A percentile compares a stretch with the other conserved stretches of the same genome.
Evolutionary conservation across 2,888 invertebrate genomes (phyloP).

Genomic region (Graphium colonna): DNA sequence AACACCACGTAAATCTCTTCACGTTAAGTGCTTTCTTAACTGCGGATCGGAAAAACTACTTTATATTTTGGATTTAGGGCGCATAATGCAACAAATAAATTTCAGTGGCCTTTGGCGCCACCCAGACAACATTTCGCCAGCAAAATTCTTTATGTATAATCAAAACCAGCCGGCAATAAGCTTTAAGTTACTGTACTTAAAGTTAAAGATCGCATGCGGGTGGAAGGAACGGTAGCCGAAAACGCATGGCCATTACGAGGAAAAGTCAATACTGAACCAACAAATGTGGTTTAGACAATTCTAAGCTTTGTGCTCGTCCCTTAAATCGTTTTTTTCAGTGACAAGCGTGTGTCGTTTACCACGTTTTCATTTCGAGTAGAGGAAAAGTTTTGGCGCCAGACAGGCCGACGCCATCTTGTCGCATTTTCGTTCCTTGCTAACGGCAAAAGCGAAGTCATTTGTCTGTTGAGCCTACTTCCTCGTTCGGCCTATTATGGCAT

Average conservation of each 20-base stretch:
- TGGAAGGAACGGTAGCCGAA: conserved; percentile 26
- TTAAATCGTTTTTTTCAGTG: conserved; percentile 23
- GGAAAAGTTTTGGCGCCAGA: conserved; percentile 60
- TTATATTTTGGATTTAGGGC: conserved; percentile 17
- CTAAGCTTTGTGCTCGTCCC: conserved; percentile 8
- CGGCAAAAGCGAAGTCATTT: conserved; percentile 49
- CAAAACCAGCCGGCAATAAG: conserved; percentile 27
- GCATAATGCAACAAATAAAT: conserved; percentile 19
- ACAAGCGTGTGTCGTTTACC: neutral
- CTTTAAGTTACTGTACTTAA: conserved; percentile 17
- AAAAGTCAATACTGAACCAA: conserved; percentile 51
- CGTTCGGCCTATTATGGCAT: conserved; percentile 52
- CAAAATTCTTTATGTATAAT: conserved; percentile 40
- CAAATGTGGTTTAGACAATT: conserved; percentile 28
- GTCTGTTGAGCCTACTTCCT: conserved; percentile 57
- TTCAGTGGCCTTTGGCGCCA: conserved; percentile 40
- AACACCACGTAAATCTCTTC: conserved; percentile 13
- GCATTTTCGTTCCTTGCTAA: conserved; percentile 44
- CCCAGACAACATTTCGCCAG: conserved; percentile 50
- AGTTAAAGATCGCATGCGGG: conserved; percentile 25
- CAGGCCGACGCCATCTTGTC: conserved; percentile 61
- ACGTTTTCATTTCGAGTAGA: conserved; percentile 37
- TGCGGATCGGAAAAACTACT: conserved; percentile 8
- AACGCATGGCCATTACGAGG: conserved; percentile 35
- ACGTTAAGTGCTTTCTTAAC: conserved; percentile 5